phyloP scores from a whole-genome alignment of 2,113 vertebrate species.

The Melanostigma gelatinosum region DNA sequence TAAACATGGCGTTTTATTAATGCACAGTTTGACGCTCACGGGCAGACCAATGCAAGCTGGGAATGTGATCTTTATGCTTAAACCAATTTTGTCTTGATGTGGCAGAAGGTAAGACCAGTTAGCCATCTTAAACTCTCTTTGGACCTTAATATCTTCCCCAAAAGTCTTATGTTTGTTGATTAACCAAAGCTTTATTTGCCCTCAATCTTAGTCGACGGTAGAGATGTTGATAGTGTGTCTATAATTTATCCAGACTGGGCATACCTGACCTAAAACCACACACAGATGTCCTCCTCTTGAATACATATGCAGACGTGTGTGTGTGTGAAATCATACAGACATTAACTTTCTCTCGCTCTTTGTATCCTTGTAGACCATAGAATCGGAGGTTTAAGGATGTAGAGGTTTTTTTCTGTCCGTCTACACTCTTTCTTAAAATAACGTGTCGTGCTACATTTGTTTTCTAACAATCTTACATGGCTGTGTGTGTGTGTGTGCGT shows the following conservation, averaged over 20 bases:
- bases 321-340: constrained; percentile 68
- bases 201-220: constrained; percentile 41
- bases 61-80: constrained; percentile 48
- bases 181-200: constrained; percentile 71
- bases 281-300: constrained; percentile 65
- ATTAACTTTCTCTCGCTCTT: constrained; percentile 76
- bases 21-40: constrained; percentile 49
- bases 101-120: constrained; percentile 43
- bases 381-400: constrained; percentile 71
- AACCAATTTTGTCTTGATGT: constrained; percentile 49
- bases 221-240: constrained; percentile 55
- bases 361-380: constrained; percentile 70
- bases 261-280: constrained; percentile 62
- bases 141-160: constrained; percentile 52
- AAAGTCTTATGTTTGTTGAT: constrained; percentile 64
- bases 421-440: constrained; percentile 65
- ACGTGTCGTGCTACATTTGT: constrained; percentile 68
- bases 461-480: constrained; percentile 67
- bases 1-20: constrained; percentile 48
- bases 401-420: constrained; percentile 51
- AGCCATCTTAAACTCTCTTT: constrained; percentile 60
- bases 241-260: constrained; percentile 64
- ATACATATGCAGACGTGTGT: constrained; percentile 72
- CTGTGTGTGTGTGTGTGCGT: constrained; percentile 38
- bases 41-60: constrained; percentile 48